A percentile compares a stretch with the other conserved stretches of the same genome.
phyloP scores from a whole-genome alignment of 2,888 invertebrate genomes.

The Chloroclysta siterata region DNA sequence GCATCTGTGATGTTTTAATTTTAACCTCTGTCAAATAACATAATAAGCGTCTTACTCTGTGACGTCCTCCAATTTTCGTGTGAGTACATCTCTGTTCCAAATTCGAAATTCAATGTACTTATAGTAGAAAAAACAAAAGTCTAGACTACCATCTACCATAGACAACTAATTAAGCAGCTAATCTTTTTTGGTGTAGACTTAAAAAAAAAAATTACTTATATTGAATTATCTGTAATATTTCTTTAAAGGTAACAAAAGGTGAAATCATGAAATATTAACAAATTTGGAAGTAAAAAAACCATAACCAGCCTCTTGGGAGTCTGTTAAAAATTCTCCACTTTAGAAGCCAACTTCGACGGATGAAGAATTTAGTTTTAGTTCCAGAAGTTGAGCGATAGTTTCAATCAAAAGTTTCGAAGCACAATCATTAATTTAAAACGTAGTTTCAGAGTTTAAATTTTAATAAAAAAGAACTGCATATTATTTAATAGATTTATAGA shows the following conservation, averaged over 20 bases:
- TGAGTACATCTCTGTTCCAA: not conserved
- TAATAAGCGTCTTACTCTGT: not conserved
- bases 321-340: not conserved
- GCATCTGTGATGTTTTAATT: not conserved
- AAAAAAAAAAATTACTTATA: no score
- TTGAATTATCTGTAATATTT: no score
- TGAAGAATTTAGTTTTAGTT: slow-evolving; percentile 21
- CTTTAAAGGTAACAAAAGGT: no score
- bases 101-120: not conserved
- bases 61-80: not conserved
- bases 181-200: no score
- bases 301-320: not conserved
- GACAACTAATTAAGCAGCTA: no score
- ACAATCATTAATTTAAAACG: slow-evolving; percentile 21
- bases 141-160: no score
- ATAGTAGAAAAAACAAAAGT: not conserved
- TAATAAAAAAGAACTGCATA: slow-evolving; percentile 13
- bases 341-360: slow-evolving; percentile 11
- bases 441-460: slow-evolving; percentile 2
- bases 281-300: no score
- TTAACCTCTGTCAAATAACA: not conserved
- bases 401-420: slow-evolving; percentile 17
- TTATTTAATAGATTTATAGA: not conserved
- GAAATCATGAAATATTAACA: no score
- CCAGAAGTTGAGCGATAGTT: slow-evolving; percentile 20